These are phyloP conservation scores for Catharus ustulatus DNA, from an alignment of 2,797 vertebrate species.

Conservation along the genomic window DNA sequence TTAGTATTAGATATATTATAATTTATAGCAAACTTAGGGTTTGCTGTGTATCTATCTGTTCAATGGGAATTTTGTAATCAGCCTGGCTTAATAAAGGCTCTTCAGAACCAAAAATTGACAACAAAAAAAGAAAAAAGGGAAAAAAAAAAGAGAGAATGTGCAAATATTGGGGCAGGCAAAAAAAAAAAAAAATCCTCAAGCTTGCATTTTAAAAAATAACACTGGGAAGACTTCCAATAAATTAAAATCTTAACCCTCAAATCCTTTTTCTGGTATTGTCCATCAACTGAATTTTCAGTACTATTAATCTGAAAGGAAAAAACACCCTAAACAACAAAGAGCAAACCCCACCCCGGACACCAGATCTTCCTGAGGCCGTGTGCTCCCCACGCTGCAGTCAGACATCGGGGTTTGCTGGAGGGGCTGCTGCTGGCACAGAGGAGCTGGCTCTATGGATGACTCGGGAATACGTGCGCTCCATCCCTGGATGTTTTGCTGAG, in stretches of 20 bases:
- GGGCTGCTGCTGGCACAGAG: slow-evolving; percentile 14
- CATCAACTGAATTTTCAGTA: slow-evolving; percentile 24
- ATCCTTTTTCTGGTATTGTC: slow-evolving; percentile 44
- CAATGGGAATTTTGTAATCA: slow-evolving; percentile 74
- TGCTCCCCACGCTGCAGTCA: neutral
- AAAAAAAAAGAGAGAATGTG: slow-evolving; percentile 67
- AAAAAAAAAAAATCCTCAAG: slow-evolving; percentile 65
- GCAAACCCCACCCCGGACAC: neutral
- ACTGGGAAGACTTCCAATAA: slow-evolving; percentile 75
- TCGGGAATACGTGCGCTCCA: slow-evolving; percentile 85
- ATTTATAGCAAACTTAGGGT: slow-evolving; percentile 72
- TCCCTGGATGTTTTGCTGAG: slow-evolving; percentile 82
- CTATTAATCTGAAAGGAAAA: slow-evolving; percentile 5
- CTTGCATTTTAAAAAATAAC: slow-evolving; percentile 70
- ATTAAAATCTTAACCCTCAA: slow-evolving; percentile 72
- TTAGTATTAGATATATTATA: slow-evolving; percentile 72
- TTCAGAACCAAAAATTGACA: slow-evolving; percentile 59
- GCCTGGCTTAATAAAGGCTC: slow-evolving; percentile 79
- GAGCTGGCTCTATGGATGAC: slow-evolving; percentile 70
- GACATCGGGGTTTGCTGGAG: slow-evolving; percentile 53
- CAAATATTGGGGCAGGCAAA: slow-evolving; percentile 73
- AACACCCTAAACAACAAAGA: neutral
- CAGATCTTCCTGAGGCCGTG: neutral
- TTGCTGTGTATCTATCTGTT: slow-evolving; percentile 82
- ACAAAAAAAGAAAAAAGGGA: neutral